Evolutionary conservation across 2,797 vertebrate genomes (phyloP), one percentile per base, ranked within the genome.

Genomic region (Chiropotes sagulatus): DNA sequence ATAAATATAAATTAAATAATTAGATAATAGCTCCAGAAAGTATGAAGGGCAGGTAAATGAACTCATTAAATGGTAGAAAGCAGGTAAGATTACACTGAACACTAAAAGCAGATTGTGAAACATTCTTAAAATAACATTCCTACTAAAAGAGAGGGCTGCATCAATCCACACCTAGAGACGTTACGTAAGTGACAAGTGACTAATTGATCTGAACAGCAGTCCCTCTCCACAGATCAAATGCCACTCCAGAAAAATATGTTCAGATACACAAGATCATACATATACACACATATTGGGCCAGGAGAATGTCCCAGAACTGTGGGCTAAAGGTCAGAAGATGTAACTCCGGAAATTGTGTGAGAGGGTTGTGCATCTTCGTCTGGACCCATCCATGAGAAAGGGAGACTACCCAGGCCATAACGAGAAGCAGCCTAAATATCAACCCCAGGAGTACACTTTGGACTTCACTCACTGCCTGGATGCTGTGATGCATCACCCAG

Each of bases 1-100:
- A 39, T 48, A 76, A 81, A 70, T 50, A 52, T 61, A 95, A 87
- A 79, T 58, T 30, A 64, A 81, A 30, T 80, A 36, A 39, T 64
- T 54, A 72, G 33, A 41, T 81, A 33, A 70, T 3, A 72, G 6
- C 14, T 85, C 15, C 81, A 36, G 10, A 90, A 94, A 90, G 76
- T 28, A 64, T 33, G 4, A 88, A 90, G 1, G n/a, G 0, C 0
- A 72, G 14, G 30, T 67, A 81, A 36, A 0, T 30, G 7, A 20
- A 36, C 5, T 50, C 5, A 24, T 19, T 84, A 33, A 79, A 75
- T 12, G 5, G 22, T 80, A 17, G 39, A 90, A 93, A 85, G 3
- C 1, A 87, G 5, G 1, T 90, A 88, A 22, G 17, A 39, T 14
- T 58, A 17, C 9, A 48, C 0, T 22, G 20, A 83, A 93, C 44